Percentiles rank a stretch among this genome's conserved stretches.
phyloP scores from a whole-genome alignment of 2,113 vertebrate species.

The Xyrauchen texanus region DNA sequence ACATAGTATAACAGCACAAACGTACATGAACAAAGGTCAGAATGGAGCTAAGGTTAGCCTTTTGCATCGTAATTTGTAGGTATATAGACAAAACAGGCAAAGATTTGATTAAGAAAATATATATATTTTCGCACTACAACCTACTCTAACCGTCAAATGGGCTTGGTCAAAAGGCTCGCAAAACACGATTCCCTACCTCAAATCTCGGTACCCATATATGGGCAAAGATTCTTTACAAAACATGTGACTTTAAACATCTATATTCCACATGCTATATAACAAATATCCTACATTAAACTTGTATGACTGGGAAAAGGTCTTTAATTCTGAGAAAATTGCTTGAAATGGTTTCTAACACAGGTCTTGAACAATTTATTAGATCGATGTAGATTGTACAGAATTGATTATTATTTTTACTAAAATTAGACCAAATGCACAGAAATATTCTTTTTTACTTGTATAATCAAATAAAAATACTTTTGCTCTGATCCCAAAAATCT shows the following conservation, averaged over 20 bases:
- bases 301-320: neutral
- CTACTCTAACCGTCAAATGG: slow-evolving; percentile 55
- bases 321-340: neutral
- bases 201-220: slow-evolving; percentile 74
- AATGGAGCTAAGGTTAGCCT: neutral
- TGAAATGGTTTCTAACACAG: neutral
- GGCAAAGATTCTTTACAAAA: slow-evolving; percentile 69
- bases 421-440: neutral
- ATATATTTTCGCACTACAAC: slow-evolving; percentile 60
- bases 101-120: slow-evolving; percentile 47
- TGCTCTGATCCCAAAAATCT: neutral
- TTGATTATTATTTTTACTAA: neutral
- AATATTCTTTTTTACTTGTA: no score
- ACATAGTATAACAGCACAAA: neutral
- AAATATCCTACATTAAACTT: neutral
- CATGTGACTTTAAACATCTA: slow-evolving; percentile 29
- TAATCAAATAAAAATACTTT: neutral
- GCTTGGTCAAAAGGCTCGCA: slow-evolving; percentile 74
- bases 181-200: slow-evolving; percentile 73
- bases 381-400: neutral
- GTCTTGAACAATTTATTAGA: neutral
- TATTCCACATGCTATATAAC: neutral
- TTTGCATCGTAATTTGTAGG: neutral
- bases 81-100: neutral
- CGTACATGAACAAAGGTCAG: slow-evolving; percentile 27